These are phyloP conservation scores for Yoshiicerus persimilis DNA, from an alignment of 1,140 invertebrate genomes.

Conservation along the genomic window DNA sequence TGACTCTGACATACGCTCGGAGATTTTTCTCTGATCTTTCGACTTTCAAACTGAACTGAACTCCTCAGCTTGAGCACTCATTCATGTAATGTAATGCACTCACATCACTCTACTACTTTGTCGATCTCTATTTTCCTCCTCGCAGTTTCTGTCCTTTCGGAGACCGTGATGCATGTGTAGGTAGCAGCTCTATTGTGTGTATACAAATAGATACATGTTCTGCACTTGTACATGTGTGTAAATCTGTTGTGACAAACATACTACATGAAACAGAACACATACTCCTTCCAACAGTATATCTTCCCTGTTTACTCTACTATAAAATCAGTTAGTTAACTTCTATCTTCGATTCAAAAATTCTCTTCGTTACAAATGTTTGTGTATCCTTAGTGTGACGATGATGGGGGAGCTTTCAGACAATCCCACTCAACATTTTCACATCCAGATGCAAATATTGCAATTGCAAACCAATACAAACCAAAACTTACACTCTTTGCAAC, in stretches of 20 bases:
- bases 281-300: not conserved
- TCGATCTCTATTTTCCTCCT: not conserved
- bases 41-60: slow-evolving; percentile 4
- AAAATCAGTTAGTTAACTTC: not conserved
- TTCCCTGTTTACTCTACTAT: not conserved
- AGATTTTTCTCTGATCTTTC: slow-evolving; percentile 22
- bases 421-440: too few species aligned
- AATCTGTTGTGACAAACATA: not conserved
- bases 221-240: not conserved
- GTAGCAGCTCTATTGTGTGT: not conserved
- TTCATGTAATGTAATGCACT: slow-evolving; percentile 20
- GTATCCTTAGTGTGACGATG: not conserved
- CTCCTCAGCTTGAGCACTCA: not conserved
- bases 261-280: not conserved
- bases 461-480: too few species aligned
- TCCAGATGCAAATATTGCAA: too few species aligned
- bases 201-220: too few species aligned
- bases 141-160: not conserved
- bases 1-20: slow-evolving; percentile 2
- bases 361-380: not conserved
- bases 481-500: too few species aligned
- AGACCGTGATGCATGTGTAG: not conserved
- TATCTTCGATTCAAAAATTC: not conserved
- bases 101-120: not conserved
- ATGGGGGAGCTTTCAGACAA: not conserved